Evolutionary conservation across 2,797 vertebrate species (phyloP).

Genomic region (Notolepis coatsorum): DNA sequence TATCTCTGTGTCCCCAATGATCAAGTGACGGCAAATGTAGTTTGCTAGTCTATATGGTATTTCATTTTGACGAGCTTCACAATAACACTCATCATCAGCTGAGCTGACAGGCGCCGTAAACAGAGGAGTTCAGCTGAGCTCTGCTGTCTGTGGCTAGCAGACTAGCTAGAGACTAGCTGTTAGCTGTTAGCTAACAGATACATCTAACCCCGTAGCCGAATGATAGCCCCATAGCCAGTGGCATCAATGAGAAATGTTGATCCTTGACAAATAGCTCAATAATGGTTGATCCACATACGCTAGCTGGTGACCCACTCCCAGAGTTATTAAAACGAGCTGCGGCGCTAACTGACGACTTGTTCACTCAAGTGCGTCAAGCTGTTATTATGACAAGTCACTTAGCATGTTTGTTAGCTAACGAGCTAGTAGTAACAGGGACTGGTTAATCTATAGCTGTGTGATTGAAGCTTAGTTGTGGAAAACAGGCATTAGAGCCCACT

Average conservation of each 20-base stretch:
- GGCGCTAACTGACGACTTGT: constrained; percentile 40
- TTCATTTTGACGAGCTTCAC: not conserved
- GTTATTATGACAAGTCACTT: not conserved
- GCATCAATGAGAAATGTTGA: not conserved
- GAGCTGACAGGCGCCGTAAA: constrained; percentile 39
- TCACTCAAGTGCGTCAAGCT: constrained; percentile 27
- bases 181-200: not conserved
- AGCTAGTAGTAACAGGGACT: constrained; percentile 4
- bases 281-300: too few relatives aligned
- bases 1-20: constrained; percentile 3
- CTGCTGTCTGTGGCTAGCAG: constrained; percentile 55
- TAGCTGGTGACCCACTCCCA: too few relatives aligned
- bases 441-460: too few relatives aligned
- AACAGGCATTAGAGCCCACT: too few relatives aligned
- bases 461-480: too few relatives aligned
- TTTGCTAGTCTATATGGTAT: not conserved
- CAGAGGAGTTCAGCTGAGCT: constrained; percentile 38
- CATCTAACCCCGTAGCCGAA: too few relatives aligned
- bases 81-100: constrained; percentile 18
- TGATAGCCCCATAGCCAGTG: not conserved
- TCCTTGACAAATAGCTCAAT: not conserved
- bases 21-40: not conserved
- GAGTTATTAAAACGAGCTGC: too few relatives aligned
- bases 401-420: constrained; percentile 9
- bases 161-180: constrained; percentile 67